A percentile compares a stretch with the other conserved stretches of the same genome.
Evolutionary conservation across 2,888 invertebrate genomes (phyloP).

Genomic region (Folsomia candida): DNA sequence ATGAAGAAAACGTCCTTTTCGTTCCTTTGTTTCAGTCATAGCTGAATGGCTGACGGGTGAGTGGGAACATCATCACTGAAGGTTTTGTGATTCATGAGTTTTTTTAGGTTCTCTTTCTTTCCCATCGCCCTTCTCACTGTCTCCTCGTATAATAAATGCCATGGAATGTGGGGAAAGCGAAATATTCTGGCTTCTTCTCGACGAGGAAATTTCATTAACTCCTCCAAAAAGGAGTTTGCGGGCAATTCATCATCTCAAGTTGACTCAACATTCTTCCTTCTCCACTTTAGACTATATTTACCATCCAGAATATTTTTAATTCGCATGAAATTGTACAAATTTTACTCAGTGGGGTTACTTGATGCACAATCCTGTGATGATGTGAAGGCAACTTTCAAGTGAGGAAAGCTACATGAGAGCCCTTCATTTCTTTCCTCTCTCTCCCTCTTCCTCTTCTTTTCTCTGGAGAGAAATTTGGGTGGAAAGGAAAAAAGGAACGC

Average conservation of each 20-base stretch:
- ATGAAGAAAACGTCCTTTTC: not conserved
- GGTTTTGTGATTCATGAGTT: not conserved
- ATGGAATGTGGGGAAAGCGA: not conserved
- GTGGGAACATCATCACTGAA: not conserved
- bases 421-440: too few relatives aligned
- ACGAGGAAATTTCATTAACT: not conserved
- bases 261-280: not conserved
- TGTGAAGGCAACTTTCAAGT: too few relatives aligned
- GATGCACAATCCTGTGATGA: too few relatives aligned
- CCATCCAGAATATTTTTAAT: not conserved
- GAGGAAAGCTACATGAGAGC: too few relatives aligned
- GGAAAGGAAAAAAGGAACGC: not conserved
- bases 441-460: not conserved
- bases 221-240: not conserved
- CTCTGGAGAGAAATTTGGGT: constrained; percentile 5
- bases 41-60: not conserved
- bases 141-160: not conserved
- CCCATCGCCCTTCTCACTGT: not conserved
- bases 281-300: not conserved
- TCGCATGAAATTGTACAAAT: not conserved
- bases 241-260: not conserved
- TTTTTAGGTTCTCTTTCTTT: not conserved
- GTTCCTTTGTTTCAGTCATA: not conserved
- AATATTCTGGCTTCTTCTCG: not conserved
- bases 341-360: too few relatives aligned